Conservation (phyloP, 1,140 invertebrate genomes). For the Drosophila erecta region DNA sequence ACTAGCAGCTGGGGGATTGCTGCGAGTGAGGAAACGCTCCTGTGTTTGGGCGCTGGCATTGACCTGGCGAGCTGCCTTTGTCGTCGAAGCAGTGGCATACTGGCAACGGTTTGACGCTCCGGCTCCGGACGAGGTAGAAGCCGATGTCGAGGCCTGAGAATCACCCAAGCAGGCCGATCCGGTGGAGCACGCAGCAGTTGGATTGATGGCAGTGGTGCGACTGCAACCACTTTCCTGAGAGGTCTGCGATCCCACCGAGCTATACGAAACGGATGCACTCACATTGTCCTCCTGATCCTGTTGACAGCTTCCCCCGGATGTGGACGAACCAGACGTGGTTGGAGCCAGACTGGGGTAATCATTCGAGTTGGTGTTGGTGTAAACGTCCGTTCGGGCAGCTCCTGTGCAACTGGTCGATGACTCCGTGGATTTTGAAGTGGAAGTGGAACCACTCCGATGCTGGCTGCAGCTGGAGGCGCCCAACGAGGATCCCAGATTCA, state of each 20-base stretch:
- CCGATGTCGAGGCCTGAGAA: constrained; percentile 72
- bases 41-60: constrained; percentile 78
- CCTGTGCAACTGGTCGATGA: constrained; percentile 19
- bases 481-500: constrained; percentile 71
- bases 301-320: constrained; percentile 23
- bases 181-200: constrained; percentile 6
- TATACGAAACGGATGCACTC: constrained; percentile 52
- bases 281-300: constrained; percentile 20
- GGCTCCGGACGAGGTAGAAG: constrained; percentile 42
- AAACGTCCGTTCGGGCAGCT: constrained; percentile 60
- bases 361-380: constrained; percentile 78
- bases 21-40: constrained; percentile 66
- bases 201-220: constrained; percentile 56
- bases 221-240: constrained; percentile 71
- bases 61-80: constrained; percentile 56
- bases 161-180: constrained; percentile 46
- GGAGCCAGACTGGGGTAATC: constrained; percentile 46
- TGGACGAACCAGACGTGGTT: constrained; percentile 11
- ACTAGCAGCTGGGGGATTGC: constrained; percentile 17
- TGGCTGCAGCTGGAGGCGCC: constrained; percentile 40
- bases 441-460: constrained; percentile 27
- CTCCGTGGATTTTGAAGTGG: constrained; percentile 10
- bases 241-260: constrained; percentile 64
- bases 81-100: constrained; percentile 54
- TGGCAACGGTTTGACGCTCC: constrained; percentile 65